Conservation (phyloP, 2,113 vertebrate genomes). For the Phoxinus phoxinus region DNA sequence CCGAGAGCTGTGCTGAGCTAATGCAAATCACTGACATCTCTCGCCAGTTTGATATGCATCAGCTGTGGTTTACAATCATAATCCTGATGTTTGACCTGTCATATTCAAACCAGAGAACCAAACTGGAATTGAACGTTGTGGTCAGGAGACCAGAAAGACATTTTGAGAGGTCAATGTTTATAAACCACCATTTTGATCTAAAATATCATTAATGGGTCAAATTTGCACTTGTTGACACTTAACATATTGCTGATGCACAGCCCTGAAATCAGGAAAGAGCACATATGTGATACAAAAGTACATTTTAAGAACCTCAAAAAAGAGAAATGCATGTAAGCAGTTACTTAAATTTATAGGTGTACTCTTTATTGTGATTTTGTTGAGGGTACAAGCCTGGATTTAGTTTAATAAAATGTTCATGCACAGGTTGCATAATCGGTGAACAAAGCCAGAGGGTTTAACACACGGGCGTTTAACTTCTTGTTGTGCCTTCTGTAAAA, state of each 20-base stretch:
- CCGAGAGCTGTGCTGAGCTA: conserved; percentile 19
- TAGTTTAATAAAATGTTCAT: conserved; percentile 21
- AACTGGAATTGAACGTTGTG: not conserved
- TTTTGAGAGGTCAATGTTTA: conserved; percentile 33
- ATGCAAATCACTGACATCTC: conserved; percentile 17
- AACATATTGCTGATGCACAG: not conserved
- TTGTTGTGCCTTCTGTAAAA: not conserved
- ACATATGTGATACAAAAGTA: not conserved
- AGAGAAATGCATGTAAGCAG: not conserved
- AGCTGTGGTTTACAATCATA: not conserved
- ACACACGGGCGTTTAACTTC: not conserved
- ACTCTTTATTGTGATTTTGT: not conserved
- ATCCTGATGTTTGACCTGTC: not conserved
- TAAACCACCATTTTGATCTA: no score
- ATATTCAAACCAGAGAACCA: not conserved
- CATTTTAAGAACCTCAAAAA: no score
- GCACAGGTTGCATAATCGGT: not conserved
- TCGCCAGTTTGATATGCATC: not conserved
- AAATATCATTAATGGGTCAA: not conserved
- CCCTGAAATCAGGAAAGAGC: not conserved
- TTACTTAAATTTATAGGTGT: not conserved
- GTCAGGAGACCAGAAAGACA: conserved; percentile 13
- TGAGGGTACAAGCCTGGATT: not conserved
- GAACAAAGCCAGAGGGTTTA: conserved; percentile 14
- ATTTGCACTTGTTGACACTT: not conserved